Percentiles rank a stretch among this genome's conserved stretches.
Conservation (phyloP, 2,113 vertebrate species). For the Callopanchax toddi region DNA sequence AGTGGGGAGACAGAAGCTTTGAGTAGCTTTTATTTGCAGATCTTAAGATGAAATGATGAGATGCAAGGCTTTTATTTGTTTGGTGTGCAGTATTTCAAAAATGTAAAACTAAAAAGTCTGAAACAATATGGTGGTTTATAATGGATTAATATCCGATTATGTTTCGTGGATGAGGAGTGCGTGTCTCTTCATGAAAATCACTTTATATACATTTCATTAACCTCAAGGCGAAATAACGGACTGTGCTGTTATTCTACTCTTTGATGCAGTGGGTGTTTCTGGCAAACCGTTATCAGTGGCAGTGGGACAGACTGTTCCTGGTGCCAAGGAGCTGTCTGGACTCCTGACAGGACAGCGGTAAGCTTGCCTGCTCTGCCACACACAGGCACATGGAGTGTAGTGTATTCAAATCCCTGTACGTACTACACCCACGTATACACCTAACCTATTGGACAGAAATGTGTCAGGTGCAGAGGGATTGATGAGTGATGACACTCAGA, state of each 20-base stretch:
- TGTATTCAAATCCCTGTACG: slow-evolving; percentile 22
- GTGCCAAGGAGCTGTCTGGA: slow-evolving; percentile 88
- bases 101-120: no score
- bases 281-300: slow-evolving; percentile 85
- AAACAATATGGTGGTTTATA: neutral
- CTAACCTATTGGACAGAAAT: slow-evolving; percentile 29
- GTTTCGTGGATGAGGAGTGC: neutral
- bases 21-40: no score
- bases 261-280: slow-evolving; percentile 68
- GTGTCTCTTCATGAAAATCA: neutral
- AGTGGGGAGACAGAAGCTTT: no score
- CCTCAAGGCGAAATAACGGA: neutral
- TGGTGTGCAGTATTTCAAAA: neutral
- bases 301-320: slow-evolving; percentile 80
- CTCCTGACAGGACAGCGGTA: slow-evolving; percentile 89
- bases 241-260: neutral
- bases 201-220: neutral
- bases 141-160: neutral
- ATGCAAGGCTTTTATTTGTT: neutral
- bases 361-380: slow-evolving; percentile 36
- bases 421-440: slow-evolving; percentile 33
- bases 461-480: slow-evolving; percentile 55
- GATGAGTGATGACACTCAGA: slow-evolving; percentile 42
- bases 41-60: no score
- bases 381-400: slow-evolving; percentile 24